Evolutionary conservation across 2,888 invertebrate species (phyloP).

Genomic region (Metallyticus violacea): DNA sequence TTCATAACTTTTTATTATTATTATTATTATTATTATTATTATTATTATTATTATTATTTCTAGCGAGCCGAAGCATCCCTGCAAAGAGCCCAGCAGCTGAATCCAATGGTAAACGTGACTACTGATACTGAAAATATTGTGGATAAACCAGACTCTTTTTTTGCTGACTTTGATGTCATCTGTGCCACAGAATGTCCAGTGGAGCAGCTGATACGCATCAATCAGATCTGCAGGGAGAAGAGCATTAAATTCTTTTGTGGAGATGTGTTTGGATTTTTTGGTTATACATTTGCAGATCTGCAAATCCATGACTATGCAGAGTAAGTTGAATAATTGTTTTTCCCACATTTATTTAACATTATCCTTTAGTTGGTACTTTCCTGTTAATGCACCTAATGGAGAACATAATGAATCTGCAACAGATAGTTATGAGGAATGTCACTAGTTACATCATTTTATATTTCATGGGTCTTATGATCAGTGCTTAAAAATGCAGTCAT

Average conservation of each 20-base stretch:
- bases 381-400: too few relatives aligned
- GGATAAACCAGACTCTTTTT: slow-evolving; percentile 68
- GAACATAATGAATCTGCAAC: too few relatives aligned
- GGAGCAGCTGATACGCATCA: slow-evolving; percentile 69
- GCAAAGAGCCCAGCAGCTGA: slow-evolving; percentile 75
- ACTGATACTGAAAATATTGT: slow-evolving; percentile 62
- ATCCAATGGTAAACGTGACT: slow-evolving; percentile 87
- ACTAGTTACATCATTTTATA: too few relatives aligned
- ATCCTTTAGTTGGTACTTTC: too few relatives aligned
- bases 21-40: too few relatives aligned
- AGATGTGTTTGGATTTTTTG: slow-evolving; percentile 91
- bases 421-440: too few relatives aligned
- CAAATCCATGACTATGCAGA: slow-evolving; percentile 76
- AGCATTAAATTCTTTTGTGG: slow-evolving; percentile 83
- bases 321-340: slow-evolving; percentile 52
- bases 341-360: too few relatives aligned
- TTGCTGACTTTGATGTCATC: slow-evolving; percentile 74
- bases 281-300: slow-evolving; percentile 87
- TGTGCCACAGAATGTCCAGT: slow-evolving; percentile 73
- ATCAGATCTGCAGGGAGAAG: slow-evolving; percentile 69
- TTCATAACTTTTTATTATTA: too few relatives aligned
- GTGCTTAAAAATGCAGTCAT: too few relatives aligned
- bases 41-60: too few relatives aligned
- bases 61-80: slow-evolving; percentile 83
- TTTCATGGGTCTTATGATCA: too few relatives aligned